Conservation (phyloP, 2,797 vertebrate genomes). For the Passerculus sandwichensis region DNA sequence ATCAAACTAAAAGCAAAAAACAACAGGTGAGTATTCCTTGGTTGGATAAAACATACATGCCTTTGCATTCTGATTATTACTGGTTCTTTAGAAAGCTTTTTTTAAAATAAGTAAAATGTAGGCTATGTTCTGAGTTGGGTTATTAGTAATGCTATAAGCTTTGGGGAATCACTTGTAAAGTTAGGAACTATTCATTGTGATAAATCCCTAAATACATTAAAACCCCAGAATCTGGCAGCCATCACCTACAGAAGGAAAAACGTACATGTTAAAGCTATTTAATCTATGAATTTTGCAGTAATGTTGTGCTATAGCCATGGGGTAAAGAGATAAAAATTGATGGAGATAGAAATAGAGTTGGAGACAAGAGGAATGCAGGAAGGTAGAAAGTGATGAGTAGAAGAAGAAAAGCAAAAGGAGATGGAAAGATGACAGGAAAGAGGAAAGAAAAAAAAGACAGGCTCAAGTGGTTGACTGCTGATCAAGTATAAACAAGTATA, state of each 20-base stretch:
- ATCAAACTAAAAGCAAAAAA: neutral
- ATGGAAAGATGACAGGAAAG: neutral
- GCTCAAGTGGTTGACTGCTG: neutral
- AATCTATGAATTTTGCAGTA: neutral
- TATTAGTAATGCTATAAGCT: neutral
- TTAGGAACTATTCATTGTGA: neutral
- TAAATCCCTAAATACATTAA: neutral
- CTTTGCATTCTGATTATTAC: neutral
- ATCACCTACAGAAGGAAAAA: neutral
- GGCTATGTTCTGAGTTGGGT: neutral
- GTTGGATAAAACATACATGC: neutral
- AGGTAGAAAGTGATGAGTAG: neutral
- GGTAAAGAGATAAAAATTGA: neutral
- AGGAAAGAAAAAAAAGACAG: neutral
- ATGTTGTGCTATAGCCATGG: neutral
- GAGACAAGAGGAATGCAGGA: neutral
- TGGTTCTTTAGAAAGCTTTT: neutral
- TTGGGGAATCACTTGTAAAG: neutral
- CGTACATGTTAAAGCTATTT: neutral
- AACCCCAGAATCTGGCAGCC: neutral
- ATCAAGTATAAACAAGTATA: neutral
- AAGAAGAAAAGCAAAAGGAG: neutral
- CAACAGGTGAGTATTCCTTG: neutral
- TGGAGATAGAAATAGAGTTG: neutral
- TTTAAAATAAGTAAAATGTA: neutral